Evolutionary conservation across 2,797 vertebrate species (phyloP), one percentile per base, ranked within the genome.

Genomic region (Petrocephalus schoutedeni): DNA sequence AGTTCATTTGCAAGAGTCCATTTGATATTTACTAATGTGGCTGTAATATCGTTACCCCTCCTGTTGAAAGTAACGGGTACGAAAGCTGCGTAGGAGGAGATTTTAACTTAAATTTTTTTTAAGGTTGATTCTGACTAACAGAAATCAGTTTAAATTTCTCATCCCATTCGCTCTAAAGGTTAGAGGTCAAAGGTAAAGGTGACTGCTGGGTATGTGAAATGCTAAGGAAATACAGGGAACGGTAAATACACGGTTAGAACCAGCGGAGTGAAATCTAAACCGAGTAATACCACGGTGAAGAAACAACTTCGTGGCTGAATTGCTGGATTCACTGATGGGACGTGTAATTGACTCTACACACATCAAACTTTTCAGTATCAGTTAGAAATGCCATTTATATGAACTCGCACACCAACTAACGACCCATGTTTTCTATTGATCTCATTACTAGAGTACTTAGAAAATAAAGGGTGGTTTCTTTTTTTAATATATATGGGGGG

Each of bases 401-500:
- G 36, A 58, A 87, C 85, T 54, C 28, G 49, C 53, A 89, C 57
- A 86, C 19, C 32, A 54, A 58, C 14, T 58, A 58, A 85, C 23
- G 14, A 71, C 67, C 82, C 57, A 57, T 54, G 14, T 89, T 88
- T 89, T 86, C 84, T 85, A 59, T 41, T 89, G 90, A 91, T 91
- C 84, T 90, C 90, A 91, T 90, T 93, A 88, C 91, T 89, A 89
- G 92, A 92, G 91, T 91, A 58, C 83, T 85, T 90, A 90, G 56
- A 87, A 87, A 91, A 90, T 91, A 32, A 89, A 91, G 61, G 88
- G 89, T 91, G 86, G 1, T 1, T 36, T 71, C 32, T 32, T 91
- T 83, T 92, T 91, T 93, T 93, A 89, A 91, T 93, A 91, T 91
- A 88, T 80, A 87, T 90, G 89, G 91, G 93, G 90, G 91, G 85